Evolutionary conservation across 92 coral and sea anemone genomes (phyloP), one percentile per base, ranked within the genome.

Genomic region (Porites rus): DNA sequence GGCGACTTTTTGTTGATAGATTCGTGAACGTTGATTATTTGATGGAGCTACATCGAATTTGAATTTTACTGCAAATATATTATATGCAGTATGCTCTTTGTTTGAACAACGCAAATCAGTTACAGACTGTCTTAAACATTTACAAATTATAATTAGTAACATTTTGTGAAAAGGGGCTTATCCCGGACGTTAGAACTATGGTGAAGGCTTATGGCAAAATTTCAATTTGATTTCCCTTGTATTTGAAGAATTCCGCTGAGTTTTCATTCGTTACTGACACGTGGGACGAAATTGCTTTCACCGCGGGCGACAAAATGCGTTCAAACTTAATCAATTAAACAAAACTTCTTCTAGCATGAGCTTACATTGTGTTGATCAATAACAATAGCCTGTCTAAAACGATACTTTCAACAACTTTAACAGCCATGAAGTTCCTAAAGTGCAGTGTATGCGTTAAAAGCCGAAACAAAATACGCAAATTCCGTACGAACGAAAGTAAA

Each of bases 281-380:
- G 11, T 3, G 11, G 17, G 51, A n/a, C n/a, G 70, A 77, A 38
- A 61, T 24, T 61, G 13, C 38, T 62, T 59, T 77, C 82, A 65
- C 72, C 22, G 10, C 9, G 6, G 71, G 82, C 19, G 72, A 18
- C 60, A 50, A 78, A 63, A 63, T 1, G 58, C 61, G 10, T 63
- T 78, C 19, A 19, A 64, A 63, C 31, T 78, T 78, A 78, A 78
- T 78, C 82, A 78, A 78, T 63, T 62, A 75, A 54, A 8, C 25
- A 60, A 64, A 46, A 78, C 72, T 56, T 18, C 13, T 14, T 56
- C 17, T 8, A 63, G 4, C 18, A 46, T 28, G 4, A 59, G 22
- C n/a, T 77, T 38, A 38, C 46, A 38, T 77, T 77, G 60, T 77
- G 64, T 63, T 51, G 9, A 18, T 6, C 72, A 16, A 18, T n/a